phyloP scores from a whole-genome alignment of 1,140 invertebrate genomes.

The Meloidogyne chitwoodi region DNA sequence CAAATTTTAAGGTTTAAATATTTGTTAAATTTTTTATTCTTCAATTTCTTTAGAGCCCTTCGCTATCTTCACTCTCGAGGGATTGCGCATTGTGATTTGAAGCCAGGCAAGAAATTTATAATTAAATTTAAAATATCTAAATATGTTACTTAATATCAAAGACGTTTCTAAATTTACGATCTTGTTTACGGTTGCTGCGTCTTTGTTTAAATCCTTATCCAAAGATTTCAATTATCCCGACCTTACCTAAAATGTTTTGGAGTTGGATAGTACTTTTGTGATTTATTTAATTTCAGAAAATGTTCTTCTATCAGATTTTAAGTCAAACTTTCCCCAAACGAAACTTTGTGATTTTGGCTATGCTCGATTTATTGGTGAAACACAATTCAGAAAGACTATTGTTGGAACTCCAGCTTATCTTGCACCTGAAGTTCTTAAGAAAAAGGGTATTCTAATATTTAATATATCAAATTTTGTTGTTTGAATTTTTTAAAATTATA shows the following conservation, averaged over 20 bases:
- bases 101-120: slow-evolving; percentile 75
- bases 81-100: slow-evolving; percentile 68
- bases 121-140: too few species aligned
- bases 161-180: too few species aligned
- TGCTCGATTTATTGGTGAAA: slow-evolving; percentile 95
- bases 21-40: neutral
- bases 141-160: too few species aligned
- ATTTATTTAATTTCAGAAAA: slow-evolving; percentile 36
- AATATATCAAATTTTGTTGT: neutral
- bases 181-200: too few species aligned
- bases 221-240: too few species aligned
- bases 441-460: slow-evolving; percentile 61
- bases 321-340: slow-evolving; percentile 54
- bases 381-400: slow-evolving; percentile 91
- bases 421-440: slow-evolving; percentile 95
- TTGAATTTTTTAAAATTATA: neutral
- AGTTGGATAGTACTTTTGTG: neutral
- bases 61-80: slow-evolving; percentile 96
- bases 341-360: slow-evolving; percentile 99
- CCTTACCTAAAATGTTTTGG: too few species aligned
- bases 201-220: too few species aligned
- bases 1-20: slow-evolving; percentile 74
- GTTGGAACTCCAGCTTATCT: slow-evolving; percentile 70
- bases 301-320: slow-evolving; percentile 55
- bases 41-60: slow-evolving; percentile 69